Evolutionary conservation across 2,888 invertebrate genomes (phyloP), one percentile per base, ranked within the genome.

Genomic region (Luperina nickerlii): DNA sequence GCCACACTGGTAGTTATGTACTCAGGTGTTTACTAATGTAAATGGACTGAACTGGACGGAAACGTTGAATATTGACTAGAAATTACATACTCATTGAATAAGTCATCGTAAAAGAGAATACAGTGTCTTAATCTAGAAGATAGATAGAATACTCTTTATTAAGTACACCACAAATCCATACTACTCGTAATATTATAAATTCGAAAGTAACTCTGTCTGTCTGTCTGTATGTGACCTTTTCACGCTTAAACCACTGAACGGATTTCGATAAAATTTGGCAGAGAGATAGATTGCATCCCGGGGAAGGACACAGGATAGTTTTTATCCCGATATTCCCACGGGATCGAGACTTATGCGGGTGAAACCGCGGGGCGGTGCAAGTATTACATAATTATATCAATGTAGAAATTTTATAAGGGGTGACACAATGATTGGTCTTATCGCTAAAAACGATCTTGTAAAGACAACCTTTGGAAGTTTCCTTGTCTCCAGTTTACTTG

Each of bases 21-120:
- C 48, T 60, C 75, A 84, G 75, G 78, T 80, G 76, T 68, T 60
- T 42, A 77, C 27, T 67, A 69, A 69, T 63, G 66, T 67, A 70
- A 83, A 76, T 84, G 15, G 45, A 65, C 51, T 62, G 20, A 57
- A 73, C 27, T 51, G 32, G n/a, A 54, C 54, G 63, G 67, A 67
- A 76, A 73, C 70, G 63, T 45, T 63, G 57, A 84, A 74, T 72
- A 60, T 77, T 70, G 24, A 67, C 70, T 66, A 38, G 20, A 78
- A 68, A 67, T 62, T 71, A 76, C 45, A n/a, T 24, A 60, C 42
- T 6, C 9, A 32, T 66, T 32, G 42, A 75, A 68, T 63, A 68
- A 57, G 45, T 65, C n/a, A 63, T 57, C 63, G 15, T 48, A 5
- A 9, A 45, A 42, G 42, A 57, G 66, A 74, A 68, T 24, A 66